Evolutionary conservation across 2,797 vertebrate genomes (phyloP).

Genomic region (Macropodus opercularis): DNA sequence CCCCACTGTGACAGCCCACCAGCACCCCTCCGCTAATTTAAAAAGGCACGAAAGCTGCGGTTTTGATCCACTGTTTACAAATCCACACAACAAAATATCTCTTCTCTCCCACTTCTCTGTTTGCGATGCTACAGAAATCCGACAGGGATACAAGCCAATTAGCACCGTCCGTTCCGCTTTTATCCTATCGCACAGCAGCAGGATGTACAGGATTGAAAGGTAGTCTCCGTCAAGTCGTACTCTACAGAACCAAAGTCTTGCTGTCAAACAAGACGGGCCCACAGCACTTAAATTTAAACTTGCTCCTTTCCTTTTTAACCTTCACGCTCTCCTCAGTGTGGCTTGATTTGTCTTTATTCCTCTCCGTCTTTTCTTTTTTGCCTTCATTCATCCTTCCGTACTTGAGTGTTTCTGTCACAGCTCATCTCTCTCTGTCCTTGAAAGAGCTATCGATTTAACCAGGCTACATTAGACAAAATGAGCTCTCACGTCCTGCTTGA

Average conservation of each 20-base stretch:
- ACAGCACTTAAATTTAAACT: not conserved
- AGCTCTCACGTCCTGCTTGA: constrained; percentile 17
- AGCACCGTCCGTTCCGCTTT: constrained; percentile 69
- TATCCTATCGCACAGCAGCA: constrained; percentile 64
- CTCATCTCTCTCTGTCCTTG: constrained; percentile 8
- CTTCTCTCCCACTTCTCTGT: constrained; percentile 31
- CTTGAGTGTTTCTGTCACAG: not conserved
- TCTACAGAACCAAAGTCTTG: constrained; percentile 42
- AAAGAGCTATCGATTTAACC: constrained; percentile 27
- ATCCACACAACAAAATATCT: constrained; percentile 50
- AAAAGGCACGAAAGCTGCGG: constrained; percentile 50
- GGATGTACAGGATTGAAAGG: constrained; percentile 57
- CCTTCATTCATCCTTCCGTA: not conserved
- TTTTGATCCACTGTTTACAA: constrained; percentile 75
- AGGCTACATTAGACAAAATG: constrained; percentile 21
- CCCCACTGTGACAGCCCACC: constrained; percentile 13
- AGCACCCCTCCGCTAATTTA: constrained; percentile 38
- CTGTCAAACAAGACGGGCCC: constrained; percentile 45
- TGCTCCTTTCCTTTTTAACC: constrained; percentile 8
- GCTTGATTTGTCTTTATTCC: not conserved
- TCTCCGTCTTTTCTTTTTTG: not conserved
- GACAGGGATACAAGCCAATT: constrained; percentile 77
- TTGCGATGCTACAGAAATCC: constrained; percentile 47
- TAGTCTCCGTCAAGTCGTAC: constrained; percentile 56
- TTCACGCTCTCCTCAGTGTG: not conserved